Evolutionary conservation across 2,797 vertebrate genomes (phyloP).

Genomic region (Macropodus opercularis): DNA sequence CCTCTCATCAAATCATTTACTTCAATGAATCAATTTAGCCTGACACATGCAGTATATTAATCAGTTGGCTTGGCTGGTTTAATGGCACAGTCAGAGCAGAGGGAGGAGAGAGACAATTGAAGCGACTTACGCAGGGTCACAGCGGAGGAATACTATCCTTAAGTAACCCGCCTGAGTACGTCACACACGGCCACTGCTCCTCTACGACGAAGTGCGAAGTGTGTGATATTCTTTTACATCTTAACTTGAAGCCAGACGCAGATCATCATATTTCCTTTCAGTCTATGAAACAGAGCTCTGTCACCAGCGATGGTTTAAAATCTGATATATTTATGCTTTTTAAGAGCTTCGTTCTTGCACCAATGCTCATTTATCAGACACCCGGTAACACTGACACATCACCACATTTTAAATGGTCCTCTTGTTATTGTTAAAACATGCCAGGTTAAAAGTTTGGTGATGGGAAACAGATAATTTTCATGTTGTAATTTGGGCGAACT

Average conservation of each 20-base stretch:
- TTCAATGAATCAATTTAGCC: conserved; percentile 75
- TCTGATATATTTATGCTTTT: too few species aligned
- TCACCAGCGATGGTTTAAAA: too few species aligned
- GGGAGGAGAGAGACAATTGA: conserved; percentile 40
- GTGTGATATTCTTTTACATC: conserved; percentile 4
- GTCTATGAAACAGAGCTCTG: conserved; percentile 3
- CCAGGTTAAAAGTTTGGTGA: too few species aligned
- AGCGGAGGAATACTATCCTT: conserved; percentile 40
- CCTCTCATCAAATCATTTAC: conserved; percentile 78
- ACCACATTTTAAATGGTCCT: too few species aligned
- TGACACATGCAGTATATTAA: conserved; percentile 75
- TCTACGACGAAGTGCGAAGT: not conserved
- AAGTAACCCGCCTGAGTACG: conserved; percentile 37
- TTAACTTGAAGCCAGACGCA: conserved; percentile 9
- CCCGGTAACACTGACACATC: too few species aligned
- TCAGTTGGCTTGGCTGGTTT: conserved; percentile 62
- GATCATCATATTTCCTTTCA: not conserved
- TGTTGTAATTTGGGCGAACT: too few species aligned
- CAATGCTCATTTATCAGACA: not conserved
- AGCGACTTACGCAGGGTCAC: conserved; percentile 36
- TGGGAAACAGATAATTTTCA: too few species aligned
- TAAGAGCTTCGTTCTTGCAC: too few species aligned
- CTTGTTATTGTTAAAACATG: too few species aligned
- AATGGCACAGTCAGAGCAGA: conserved; percentile 69
- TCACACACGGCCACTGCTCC: conserved; percentile 6